Evolutionary conservation across 2,113 vertebrate species (phyloP).

Genomic region (Cynoglossus semilaevis): DNA sequence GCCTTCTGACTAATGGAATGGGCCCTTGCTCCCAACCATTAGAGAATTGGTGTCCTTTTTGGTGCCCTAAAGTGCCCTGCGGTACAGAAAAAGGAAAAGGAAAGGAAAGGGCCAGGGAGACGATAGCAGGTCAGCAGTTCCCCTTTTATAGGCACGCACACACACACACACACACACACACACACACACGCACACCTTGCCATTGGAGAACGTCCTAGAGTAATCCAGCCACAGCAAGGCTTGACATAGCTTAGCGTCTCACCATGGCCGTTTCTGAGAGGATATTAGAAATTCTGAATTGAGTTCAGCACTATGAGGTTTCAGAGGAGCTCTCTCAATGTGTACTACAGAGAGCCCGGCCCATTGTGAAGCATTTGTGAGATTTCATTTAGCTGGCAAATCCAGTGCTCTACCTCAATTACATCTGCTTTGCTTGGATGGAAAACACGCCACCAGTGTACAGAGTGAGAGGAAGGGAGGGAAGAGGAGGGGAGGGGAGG

Average conservation of each 20-base stretch:
- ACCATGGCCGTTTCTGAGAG: conserved; percentile 58
- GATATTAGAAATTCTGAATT: conserved; percentile 60
- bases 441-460: conserved; percentile 65
- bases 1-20: conserved; percentile 74
- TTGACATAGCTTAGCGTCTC: conserved; percentile 63
- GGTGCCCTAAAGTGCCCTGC: conserved; percentile 53
- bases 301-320: conserved; percentile 38
- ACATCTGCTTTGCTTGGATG: conserved; percentile 69
- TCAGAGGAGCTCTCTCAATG: conserved; percentile 46
- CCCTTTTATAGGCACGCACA: conserved; percentile 10
- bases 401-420: conserved; percentile 71
- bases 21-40: conserved; percentile 70
- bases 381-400: conserved; percentile 73
- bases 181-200: conserved; percentile 36
- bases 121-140: conserved; percentile 45
- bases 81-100: conserved; percentile 43
- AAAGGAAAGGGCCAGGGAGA: conserved; percentile 48
- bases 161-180: conserved; percentile 18
- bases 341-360: conserved; percentile 49
- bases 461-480: conserved; percentile 22
- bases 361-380: conserved; percentile 58
- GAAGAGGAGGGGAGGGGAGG: neutral
- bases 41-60: conserved; percentile 70
- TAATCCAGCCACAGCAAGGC: conserved; percentile 58
- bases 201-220: conserved; percentile 49